Conservation (phyloP, 1,140 invertebrate genomes). For the Pseudomyrmex flavicornis region DNA sequence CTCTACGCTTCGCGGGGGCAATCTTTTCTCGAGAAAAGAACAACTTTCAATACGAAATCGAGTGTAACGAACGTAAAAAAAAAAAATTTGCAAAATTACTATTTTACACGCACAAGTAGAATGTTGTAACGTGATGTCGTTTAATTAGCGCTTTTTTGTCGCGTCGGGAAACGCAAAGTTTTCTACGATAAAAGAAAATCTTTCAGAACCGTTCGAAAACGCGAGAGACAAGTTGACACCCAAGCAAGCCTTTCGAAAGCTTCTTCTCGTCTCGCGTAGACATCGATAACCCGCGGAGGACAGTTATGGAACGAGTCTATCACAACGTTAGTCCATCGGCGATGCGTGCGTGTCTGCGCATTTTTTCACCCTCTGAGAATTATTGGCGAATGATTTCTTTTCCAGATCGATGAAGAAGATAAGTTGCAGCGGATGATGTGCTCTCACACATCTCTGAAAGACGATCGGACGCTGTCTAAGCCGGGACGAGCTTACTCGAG, state of each 20-base stretch:
- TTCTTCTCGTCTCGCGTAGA: slow-evolving; percentile 6
- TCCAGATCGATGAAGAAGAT: slow-evolving; percentile 16
- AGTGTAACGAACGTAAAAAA: background rate
- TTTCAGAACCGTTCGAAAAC: background rate
- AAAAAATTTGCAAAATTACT: too few relatives aligned
- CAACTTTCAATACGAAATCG: background rate
- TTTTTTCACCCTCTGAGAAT: slow-evolving; percentile 19
- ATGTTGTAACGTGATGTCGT: too few relatives aligned
- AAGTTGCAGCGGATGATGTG: background rate
- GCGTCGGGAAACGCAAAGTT: background rate
- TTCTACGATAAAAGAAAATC: background rate
- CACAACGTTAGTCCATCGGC: background rate
- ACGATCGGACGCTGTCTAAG: slow-evolving; percentile 46
- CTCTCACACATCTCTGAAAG: slow-evolving; percentile 7
- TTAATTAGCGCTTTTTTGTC: too few relatives aligned
- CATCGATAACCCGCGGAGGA: slow-evolving; percentile 28
- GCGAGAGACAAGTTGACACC: background rate
- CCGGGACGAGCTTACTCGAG: slow-evolving; percentile 9
- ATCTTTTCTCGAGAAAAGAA: too few relatives aligned
- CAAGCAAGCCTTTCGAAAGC: slow-evolving; percentile 14
- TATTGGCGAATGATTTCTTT: slow-evolving; percentile 29
- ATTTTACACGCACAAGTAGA: too few relatives aligned
- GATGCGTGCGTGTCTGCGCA: slow-evolving; percentile 39
- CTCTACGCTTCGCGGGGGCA: background rate
- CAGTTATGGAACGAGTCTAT: slow-evolving; percentile 37